A percentile compares a stretch with the other conserved stretches of the same genome.
These are phyloP conservation scores for Sarcophaga peregrina DNA, from an alignment of 1,140 invertebrate genomes.

Conservation along the genomic window DNA sequence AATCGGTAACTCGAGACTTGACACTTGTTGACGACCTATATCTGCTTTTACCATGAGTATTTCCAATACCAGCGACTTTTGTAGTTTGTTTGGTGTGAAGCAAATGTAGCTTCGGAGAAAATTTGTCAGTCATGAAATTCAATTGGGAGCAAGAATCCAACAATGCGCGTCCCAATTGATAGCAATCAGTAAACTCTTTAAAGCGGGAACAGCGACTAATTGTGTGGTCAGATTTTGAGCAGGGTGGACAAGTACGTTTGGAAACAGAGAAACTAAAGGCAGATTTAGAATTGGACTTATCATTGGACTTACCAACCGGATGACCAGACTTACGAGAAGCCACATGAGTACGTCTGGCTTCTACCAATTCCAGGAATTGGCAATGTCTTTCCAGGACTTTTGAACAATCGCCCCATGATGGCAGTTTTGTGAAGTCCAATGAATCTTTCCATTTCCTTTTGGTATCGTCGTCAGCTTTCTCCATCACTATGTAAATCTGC, in stretches of 20 bases:
- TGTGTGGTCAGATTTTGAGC: background rate
- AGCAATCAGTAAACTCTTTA: background rate
- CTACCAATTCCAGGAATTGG: too few relatives aligned
- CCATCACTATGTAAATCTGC: too few relatives aligned
- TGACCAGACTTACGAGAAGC: too few relatives aligned
- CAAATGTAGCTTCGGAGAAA: conserved; percentile 41
- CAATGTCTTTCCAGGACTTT: background rate
- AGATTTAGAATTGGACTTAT: background rate
- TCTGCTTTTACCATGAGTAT: background rate
- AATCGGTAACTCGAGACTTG: conserved; percentile 20
- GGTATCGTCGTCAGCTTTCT: too few relatives aligned
- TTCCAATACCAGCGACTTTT: conserved; percentile 15
- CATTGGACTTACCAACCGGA: background rate
- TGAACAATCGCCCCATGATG: background rate
- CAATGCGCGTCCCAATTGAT: background rate
- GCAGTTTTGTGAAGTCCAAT: background rate
- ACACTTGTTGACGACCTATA: background rate
- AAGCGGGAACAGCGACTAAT: background rate
- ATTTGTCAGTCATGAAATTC: conserved; percentile 44
- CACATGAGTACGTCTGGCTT: background rate
- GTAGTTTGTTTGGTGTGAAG: background rate
- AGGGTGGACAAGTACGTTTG: background rate
- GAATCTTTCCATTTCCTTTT: background rate
- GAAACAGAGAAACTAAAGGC: background rate
- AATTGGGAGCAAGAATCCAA: conserved; percentile 43